Conservation (phyloP, 2,113 vertebrate species). For the Coregonus clupeaformis region DNA sequence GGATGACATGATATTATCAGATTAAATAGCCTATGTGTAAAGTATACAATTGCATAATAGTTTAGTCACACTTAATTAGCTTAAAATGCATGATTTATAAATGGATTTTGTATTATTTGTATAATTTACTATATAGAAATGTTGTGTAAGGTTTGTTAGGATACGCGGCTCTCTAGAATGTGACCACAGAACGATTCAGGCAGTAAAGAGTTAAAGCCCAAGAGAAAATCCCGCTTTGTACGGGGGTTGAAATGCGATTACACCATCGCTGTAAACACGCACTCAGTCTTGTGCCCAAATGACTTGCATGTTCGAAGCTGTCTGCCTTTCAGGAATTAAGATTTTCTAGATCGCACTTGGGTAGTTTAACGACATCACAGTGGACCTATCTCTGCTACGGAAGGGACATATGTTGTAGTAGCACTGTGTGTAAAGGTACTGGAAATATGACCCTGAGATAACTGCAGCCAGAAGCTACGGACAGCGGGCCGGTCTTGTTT, state of each 20-base stretch:
- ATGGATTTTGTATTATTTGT: too few relatives aligned
- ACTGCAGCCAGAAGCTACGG: background rate
- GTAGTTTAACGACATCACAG: background rate
- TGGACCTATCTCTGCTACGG: too few relatives aligned
- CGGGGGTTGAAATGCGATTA: constrained; percentile 27
- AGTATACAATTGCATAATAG: too few relatives aligned
- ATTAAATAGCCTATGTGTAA: too few relatives aligned
- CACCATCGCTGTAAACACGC: constrained; percentile 41
- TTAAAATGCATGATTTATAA: too few relatives aligned
- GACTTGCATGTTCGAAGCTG: background rate
- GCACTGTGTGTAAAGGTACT: background rate
- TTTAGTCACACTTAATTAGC: too few relatives aligned
- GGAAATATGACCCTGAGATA: background rate
- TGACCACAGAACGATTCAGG: constrained; percentile 1
- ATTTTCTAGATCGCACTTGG: background rate
- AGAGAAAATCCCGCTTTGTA: constrained; percentile 53
- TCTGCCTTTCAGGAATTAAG: background rate
- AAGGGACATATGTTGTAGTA: background rate
- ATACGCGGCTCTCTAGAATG: background rate
- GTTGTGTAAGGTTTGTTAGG: background rate
- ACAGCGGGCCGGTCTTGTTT: background rate
- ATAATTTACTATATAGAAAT: background rate
- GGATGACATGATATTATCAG: too few relatives aligned
- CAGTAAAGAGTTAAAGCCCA: constrained; percentile 47
- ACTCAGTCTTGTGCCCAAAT: constrained; percentile 3